Evolutionary conservation across 2,797 vertebrate species (phyloP).

Genomic region (Pseudotriccus pelzelni): DNA sequence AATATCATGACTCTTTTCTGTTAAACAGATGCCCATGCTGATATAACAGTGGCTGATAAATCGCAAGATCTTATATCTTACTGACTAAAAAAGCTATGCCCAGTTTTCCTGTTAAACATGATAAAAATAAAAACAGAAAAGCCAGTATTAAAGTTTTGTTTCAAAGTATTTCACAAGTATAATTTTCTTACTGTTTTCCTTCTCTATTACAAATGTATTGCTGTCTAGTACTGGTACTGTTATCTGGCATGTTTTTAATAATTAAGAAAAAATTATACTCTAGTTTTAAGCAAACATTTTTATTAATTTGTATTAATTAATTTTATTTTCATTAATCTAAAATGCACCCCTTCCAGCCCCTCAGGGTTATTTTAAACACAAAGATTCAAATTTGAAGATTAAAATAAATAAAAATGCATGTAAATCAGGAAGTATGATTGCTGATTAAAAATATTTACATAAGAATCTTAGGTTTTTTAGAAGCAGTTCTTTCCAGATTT

Average conservation of each 20-base stretch:
- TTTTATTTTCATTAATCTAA: not conserved
- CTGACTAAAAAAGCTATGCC: not conserved
- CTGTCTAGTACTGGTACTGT: not conserved
- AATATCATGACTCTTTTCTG: not conserved
- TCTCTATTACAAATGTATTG: not conserved
- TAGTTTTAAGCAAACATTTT: not conserved
- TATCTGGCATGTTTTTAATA: not conserved
- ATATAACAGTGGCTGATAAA: not conserved
- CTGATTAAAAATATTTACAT: not conserved
- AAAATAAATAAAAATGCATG: not conserved
- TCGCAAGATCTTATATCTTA: not conserved
- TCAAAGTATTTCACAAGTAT: not conserved
- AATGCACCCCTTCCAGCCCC: accelerated
- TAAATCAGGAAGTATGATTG: not conserved
- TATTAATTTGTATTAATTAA: not conserved
- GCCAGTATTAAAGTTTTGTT: not conserved
- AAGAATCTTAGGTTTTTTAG: not conserved
- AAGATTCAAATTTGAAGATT: not conserved
- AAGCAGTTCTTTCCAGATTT: not conserved
- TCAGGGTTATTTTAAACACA: not conserved
- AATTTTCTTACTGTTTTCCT: not conserved
- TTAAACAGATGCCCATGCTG: not conserved
- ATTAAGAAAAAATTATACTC: not conserved
- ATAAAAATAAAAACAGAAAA: not conserved
- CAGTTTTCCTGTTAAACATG: not conserved